Conservation (phyloP, 2,888 invertebrate species). For the Entomobrya multifasciata region DNA sequence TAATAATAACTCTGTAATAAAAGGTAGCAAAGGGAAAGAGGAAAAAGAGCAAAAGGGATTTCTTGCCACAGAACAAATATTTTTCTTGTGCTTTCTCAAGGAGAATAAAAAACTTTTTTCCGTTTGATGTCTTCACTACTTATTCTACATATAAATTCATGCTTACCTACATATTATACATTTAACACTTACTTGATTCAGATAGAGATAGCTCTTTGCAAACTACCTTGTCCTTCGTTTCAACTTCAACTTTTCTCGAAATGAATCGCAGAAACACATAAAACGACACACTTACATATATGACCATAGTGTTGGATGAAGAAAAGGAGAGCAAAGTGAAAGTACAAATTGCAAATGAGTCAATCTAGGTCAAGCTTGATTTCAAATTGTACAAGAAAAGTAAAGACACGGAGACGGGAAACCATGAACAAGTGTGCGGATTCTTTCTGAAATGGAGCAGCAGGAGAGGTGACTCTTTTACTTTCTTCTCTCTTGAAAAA, state of each 20-base stretch:
- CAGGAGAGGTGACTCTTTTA: no score
- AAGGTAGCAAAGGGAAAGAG: conserved; percentile 34
- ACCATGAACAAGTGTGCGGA: conserved; percentile 21
- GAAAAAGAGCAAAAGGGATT: conserved; percentile 48
- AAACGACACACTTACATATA: conserved; percentile 1
- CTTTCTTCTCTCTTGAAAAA: no score
- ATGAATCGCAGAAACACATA: not conserved
- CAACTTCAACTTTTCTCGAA: no score
- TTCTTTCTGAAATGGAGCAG: no score
- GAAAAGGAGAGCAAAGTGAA: conserved; percentile 36
- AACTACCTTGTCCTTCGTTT: conserved; percentile 18
- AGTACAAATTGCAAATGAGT: conserved; percentile 73
- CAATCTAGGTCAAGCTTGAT: conserved; percentile 71
- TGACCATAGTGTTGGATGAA: no score
- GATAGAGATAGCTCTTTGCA: no score
- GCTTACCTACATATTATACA: no score
- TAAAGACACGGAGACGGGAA: not conserved
- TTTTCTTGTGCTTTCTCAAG: conserved; percentile 61
- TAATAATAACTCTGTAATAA: conserved; percentile 41
- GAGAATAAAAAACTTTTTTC: conserved; percentile 49
- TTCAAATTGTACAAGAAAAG: conserved; percentile 55
- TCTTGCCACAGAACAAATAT: conserved; percentile 65
- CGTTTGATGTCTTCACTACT: conserved; percentile 47
- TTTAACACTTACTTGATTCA: no score
- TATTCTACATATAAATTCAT: no score